Conservation (phyloP, 2,888 invertebrate species). For the Melanophora roralis region DNA sequence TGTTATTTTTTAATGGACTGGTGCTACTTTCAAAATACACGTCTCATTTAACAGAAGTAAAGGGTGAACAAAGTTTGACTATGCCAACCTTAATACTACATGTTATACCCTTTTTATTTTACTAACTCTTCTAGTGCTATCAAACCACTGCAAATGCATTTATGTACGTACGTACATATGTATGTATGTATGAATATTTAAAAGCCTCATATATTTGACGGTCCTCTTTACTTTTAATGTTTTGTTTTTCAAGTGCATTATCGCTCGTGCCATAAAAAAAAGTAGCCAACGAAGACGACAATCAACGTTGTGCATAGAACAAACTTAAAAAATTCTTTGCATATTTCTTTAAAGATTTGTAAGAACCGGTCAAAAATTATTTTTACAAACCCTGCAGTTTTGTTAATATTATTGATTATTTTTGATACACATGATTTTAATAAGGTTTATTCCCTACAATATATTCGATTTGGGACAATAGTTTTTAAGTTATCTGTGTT, state of each 20-base stretch:
- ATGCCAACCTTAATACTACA: not conserved
- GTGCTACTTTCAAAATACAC: too few relatives aligned
- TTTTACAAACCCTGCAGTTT: too few relatives aligned
- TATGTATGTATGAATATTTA: conserved; percentile 1
- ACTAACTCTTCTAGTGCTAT: too few relatives aligned
- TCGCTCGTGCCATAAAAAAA: conserved; percentile 58
- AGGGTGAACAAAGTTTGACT: not conserved
- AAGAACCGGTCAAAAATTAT: not conserved
- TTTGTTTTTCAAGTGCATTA: conserved; percentile 49
- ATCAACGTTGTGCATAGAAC: conserved; percentile 18
- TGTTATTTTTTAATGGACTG: too few relatives aligned
- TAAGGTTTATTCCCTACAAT: too few relatives aligned
- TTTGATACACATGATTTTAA: too few relatives aligned
- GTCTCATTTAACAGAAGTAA: not conserved
- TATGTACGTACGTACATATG: not conserved
- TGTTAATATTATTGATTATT: too few relatives aligned
- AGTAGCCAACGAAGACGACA: conserved; percentile 50
- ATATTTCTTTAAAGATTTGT: conserved; percentile 37
- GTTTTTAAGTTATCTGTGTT: too few relatives aligned
- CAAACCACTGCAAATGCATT: too few relatives aligned
- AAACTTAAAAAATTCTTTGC: conserved; percentile 39
- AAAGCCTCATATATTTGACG: not conserved
- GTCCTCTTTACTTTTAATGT: not conserved
- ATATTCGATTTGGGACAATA: too few relatives aligned
- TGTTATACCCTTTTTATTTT: too few relatives aligned